These are phyloP conservation scores for Odocoileus hemionus DNA, from an alignment of 2,113 vertebrate genomes.

Conservation along the genomic window DNA sequence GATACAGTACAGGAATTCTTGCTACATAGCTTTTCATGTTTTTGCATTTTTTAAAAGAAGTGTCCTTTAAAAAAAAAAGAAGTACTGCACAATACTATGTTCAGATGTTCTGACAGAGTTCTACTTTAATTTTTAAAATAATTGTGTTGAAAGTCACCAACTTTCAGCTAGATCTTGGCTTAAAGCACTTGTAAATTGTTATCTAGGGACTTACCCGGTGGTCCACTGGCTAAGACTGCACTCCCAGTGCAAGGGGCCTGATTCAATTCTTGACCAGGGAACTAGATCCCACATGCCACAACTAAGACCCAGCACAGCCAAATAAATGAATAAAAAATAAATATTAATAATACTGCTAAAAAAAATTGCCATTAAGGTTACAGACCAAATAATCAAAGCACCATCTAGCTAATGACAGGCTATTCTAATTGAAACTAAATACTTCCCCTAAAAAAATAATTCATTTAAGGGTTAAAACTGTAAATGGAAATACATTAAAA, in stretches of 20 bases:
- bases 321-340: background rate
- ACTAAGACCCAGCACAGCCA: background rate
- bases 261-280: background rate
- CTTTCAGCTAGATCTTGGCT: background rate
- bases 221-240: background rate
- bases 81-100: background rate
- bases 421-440: slow-evolving; percentile 39
- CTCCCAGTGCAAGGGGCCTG: background rate
- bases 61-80: background rate
- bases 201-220: background rate
- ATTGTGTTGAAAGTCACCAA: background rate
- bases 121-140: background rate
- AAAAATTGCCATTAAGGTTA: background rate
- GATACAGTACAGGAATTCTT: background rate
- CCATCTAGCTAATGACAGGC: background rate
- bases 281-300: background rate
- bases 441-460: background rate
- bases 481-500: slow-evolving; percentile 20
- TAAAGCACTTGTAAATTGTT: background rate
- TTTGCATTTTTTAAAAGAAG: background rate
- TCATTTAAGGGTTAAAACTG: background rate
- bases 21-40: background rate
- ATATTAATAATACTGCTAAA: background rate
- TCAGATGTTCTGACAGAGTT: background rate
- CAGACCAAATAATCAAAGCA: background rate